Evolutionary conservation across 2,888 invertebrate species (phyloP).

Genomic region (Cataglyphis altisquamis): DNA sequence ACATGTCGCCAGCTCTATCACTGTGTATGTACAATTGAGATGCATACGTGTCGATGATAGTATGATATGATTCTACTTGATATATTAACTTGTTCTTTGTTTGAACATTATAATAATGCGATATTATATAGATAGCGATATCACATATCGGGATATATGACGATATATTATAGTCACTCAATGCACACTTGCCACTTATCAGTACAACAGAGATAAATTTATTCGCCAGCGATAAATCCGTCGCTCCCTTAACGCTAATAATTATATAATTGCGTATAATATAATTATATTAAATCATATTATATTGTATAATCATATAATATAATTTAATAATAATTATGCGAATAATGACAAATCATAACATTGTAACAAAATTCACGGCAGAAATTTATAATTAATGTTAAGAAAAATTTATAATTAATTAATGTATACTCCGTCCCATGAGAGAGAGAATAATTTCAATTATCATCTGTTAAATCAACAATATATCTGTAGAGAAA

Average conservation of each 20-base stretch:
- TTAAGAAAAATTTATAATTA: background rate
- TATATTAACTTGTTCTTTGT: slow-evolving; percentile 82
- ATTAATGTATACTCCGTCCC: background rate
- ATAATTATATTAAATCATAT: slow-evolving; percentile 13
- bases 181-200: slow-evolving; percentile 80
- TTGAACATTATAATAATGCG: slow-evolving; percentile 77
- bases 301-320: background rate
- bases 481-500: background rate
- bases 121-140: slow-evolving; percentile 75
- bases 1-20: slow-evolving; percentile 83
- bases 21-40: slow-evolving; percentile 79
- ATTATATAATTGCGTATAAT: slow-evolving; percentile 20
- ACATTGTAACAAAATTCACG: background rate
- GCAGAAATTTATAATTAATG: slow-evolving; percentile 11
- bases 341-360: background rate
- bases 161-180: slow-evolving; percentile 81
- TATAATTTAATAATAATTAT: slow-evolving; percentile 35
- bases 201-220: slow-evolving; percentile 70
- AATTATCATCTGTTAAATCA: background rate
- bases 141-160: slow-evolving; percentile 79
- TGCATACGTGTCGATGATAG: slow-evolving; percentile 84
- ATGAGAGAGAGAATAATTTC: slow-evolving; percentile 7
- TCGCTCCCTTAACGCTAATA: background rate
- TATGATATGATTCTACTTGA: slow-evolving; percentile 80
- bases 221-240: slow-evolving; percentile 48